Percentiles rank a stretch among this genome's conserved stretches.
phyloP scores from a whole-genome alignment of 1,140 invertebrate genomes.

The Philopotamus ludificatus region DNA sequence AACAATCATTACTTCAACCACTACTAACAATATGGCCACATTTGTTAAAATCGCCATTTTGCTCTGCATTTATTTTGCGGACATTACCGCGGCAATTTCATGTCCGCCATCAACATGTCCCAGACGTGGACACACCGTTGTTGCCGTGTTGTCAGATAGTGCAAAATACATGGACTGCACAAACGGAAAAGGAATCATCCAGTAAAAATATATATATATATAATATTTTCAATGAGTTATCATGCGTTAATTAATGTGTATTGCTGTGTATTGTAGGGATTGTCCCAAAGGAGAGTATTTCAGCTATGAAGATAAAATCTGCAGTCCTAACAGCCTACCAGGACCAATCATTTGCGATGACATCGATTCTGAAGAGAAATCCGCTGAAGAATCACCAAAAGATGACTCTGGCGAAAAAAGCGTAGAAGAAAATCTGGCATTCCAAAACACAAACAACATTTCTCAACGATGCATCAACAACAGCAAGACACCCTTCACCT shows the following conservation, averaged over 20 bases:
- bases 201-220: neutral
- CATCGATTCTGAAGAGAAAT: too few relatives aligned
- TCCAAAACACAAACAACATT: conserved; percentile 26
- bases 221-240: neutral
- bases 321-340: conserved; percentile 41
- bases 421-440: neutral
- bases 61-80: too few relatives aligned
- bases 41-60: too few relatives aligned
- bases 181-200: neutral
- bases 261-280: neutral
- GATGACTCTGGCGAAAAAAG: neutral
- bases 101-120: neutral
- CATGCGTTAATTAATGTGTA: neutral
- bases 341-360: too few relatives aligned
- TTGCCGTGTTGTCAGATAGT: neutral
- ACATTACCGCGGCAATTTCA: too few relatives aligned
- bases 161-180: neutral
- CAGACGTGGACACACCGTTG: neutral
- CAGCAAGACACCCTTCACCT: conserved; percentile 29
- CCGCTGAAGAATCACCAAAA: neutral
- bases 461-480: conserved; percentile 35
- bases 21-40: too few relatives aligned
- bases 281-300: conserved; percentile 42
- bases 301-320: conserved; percentile 39
- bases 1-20: too few relatives aligned